Evolutionary conservation across 2,797 vertebrate genomes (phyloP).

Genomic region (Thaleichthys pacificus): DNA sequence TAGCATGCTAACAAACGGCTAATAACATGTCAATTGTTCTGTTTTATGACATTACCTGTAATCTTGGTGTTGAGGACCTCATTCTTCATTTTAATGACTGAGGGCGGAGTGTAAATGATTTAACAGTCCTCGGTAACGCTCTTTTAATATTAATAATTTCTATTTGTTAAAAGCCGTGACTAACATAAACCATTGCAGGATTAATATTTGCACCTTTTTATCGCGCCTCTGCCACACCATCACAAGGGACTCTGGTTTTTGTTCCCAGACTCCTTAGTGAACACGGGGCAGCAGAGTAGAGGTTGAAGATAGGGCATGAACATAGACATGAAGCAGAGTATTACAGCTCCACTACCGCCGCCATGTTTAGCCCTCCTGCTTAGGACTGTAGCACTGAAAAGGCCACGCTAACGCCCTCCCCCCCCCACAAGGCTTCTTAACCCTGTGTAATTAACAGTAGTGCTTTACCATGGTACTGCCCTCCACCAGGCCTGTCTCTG

Average conservation of each 20-base stretch:
- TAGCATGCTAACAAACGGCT: constrained; percentile 73
- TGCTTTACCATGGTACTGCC: constrained; percentile 50
- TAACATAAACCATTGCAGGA: constrained; percentile 43
- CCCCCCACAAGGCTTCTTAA: constrained; percentile 57
- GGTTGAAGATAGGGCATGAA: constrained; percentile 42
- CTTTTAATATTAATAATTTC: constrained; percentile 54
- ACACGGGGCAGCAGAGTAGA: constrained; percentile 46
- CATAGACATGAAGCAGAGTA: constrained; percentile 46
- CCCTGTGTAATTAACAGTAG: constrained; percentile 67
- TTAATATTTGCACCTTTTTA: constrained; percentile 50
- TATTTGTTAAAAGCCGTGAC: constrained; percentile 52
- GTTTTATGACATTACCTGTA: constrained; percentile 69
- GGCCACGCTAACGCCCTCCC: constrained; percentile 39
- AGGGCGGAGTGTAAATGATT: constrained; percentile 43
- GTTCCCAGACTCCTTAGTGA: constrained; percentile 46
- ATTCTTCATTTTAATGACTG: constrained; percentile 52
- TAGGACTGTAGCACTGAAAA: constrained; percentile 44
- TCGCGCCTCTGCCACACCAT: constrained; percentile 43
- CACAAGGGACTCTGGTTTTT: constrained; percentile 50
- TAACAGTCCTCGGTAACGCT: constrained; percentile 34
- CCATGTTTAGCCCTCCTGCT: constrained; percentile 21
- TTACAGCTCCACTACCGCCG: constrained; percentile 35
- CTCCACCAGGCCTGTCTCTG: constrained; percentile 34
- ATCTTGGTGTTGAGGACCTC: constrained; percentile 61
- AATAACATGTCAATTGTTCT: constrained; percentile 70